phyloP scores from a whole-genome alignment of 1,140 invertebrate species.

The Heliconius hermathena region DNA sequence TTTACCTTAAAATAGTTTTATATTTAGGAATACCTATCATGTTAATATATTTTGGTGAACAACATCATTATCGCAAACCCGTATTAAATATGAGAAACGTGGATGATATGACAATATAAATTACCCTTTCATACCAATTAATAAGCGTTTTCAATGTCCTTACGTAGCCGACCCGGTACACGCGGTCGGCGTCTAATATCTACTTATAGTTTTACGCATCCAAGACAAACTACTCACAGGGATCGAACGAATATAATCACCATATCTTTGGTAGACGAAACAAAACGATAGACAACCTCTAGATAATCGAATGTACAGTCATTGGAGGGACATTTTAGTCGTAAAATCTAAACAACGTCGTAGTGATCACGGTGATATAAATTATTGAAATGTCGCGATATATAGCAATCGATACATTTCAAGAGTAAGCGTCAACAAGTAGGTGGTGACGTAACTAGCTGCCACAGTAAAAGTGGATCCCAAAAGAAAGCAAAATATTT shows the following conservation, averaged over 20 bases:
- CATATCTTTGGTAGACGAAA: slow-evolving; percentile 78
- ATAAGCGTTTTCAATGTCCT: slow-evolving; percentile 82
- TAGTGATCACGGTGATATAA: slow-evolving; percentile 71
- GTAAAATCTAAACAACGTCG: slow-evolving; percentile 77
- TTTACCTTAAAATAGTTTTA: slow-evolving; percentile 77
- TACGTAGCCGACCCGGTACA: slow-evolving; percentile 72
- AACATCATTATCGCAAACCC: slow-evolving; percentile 81
- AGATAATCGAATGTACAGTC: slow-evolving; percentile 74
- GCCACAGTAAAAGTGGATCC: slow-evolving; percentile 17
- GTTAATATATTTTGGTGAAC: slow-evolving; percentile 80
- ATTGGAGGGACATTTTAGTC: slow-evolving; percentile 79
- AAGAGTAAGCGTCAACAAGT: slow-evolving; percentile 77
- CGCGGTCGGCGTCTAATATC: slow-evolving; percentile 71
- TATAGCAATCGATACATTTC: slow-evolving; percentile 65
- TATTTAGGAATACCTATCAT: slow-evolving; percentile 75
- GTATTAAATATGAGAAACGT: slow-evolving; percentile 81
- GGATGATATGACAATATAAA: slow-evolving; percentile 82
- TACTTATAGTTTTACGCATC: slow-evolving; percentile 76
- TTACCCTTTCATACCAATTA: slow-evolving; percentile 82
- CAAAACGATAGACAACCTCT: slow-evolving; percentile 67
- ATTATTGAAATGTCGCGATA: slow-evolving; percentile 73
- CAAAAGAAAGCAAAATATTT: background rate
- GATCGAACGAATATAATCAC: slow-evolving; percentile 68
- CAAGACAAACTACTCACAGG: slow-evolving; percentile 77
- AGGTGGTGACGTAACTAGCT: slow-evolving; percentile 23